These are phyloP conservation scores for Chymomyza costata DNA, from an alignment of 1,140 invertebrate species.

Conservation along the genomic window DNA sequence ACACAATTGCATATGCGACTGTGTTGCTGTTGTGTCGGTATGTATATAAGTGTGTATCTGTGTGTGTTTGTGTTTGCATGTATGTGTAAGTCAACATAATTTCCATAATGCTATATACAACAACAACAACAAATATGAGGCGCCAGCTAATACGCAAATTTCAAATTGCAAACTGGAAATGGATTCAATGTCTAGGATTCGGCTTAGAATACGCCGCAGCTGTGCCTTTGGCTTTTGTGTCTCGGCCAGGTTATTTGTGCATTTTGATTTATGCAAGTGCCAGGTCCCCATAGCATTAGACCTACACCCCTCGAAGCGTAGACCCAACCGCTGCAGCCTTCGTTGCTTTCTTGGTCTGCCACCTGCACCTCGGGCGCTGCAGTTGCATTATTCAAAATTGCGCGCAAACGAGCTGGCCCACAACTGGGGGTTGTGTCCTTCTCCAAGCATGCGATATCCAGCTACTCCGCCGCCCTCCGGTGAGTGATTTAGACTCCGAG, in stretches of 20 bases:
- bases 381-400: conserved; percentile 62
- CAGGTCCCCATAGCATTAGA: neutral
- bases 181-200: neutral
- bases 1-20: conserved; percentile 33
- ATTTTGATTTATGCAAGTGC: conserved; percentile 40
- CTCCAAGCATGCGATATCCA: too few species aligned
- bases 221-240: neutral
- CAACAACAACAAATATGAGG: conserved; percentile 1
- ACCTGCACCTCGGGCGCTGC: conserved; percentile 20
- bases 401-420: conserved; percentile 10
- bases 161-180: neutral
- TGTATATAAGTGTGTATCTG: conserved; percentile 35
- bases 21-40: neutral
- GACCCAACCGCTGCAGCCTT: neutral
- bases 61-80: conserved; percentile 29
- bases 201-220: conserved; percentile 11
- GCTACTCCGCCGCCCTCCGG: conserved; percentile 12
- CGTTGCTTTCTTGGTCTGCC: neutral
- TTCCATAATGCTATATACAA: conserved; percentile 53
- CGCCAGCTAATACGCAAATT: neutral
- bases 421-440: conserved; percentile 1
- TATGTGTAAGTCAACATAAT: conserved; percentile 65
- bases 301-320: neutral
- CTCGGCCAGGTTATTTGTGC: conserved; percentile 29
- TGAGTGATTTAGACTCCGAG: conserved; percentile 63